Conservation (phyloP, 1,140 invertebrate genomes). For the Platyura marginata region DNA sequence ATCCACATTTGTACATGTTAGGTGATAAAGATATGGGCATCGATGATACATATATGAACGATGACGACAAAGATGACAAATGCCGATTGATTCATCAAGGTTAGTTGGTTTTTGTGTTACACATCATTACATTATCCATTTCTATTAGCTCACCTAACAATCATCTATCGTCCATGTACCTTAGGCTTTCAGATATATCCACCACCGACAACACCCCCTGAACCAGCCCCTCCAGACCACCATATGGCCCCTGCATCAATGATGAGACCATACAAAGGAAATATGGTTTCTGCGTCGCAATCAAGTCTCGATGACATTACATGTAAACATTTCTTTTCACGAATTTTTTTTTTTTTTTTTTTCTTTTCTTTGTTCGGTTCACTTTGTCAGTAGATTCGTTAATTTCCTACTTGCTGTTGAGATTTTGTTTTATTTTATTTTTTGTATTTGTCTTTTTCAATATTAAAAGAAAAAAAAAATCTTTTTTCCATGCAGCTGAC, state of each 20-base stretch:
- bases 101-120: constrained; percentile 14
- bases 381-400: too few species aligned
- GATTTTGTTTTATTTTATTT: neutral
- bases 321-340: constrained; percentile 26
- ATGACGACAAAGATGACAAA: constrained; percentile 31
- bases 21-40: constrained; percentile 26
- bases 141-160: too few species aligned
- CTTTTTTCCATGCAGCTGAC: constrained; percentile 35
- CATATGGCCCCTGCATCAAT: constrained; percentile 29
- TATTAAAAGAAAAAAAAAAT: neutral
- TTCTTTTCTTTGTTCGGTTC: neutral
- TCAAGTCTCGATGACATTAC: constrained; percentile 44
- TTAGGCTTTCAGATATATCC: constrained; percentile 67
- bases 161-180: too few species aligned
- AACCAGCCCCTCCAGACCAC: constrained; percentile 62
- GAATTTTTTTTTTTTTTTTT: constrained; percentile 6
- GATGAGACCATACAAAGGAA: constrained; percentile 21
- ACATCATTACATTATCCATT: too few species aligned
- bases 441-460: neutral
- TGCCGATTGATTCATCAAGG: constrained; percentile 23
- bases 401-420: too few species aligned
- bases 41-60: constrained; percentile 39
- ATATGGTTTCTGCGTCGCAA: constrained; percentile 35
- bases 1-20: constrained; percentile 7
- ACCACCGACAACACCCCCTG: constrained; percentile 58